phyloP scores from a whole-genome alignment of 2,797 vertebrate genomes.

The Aeoliscus strigatus region DNA sequence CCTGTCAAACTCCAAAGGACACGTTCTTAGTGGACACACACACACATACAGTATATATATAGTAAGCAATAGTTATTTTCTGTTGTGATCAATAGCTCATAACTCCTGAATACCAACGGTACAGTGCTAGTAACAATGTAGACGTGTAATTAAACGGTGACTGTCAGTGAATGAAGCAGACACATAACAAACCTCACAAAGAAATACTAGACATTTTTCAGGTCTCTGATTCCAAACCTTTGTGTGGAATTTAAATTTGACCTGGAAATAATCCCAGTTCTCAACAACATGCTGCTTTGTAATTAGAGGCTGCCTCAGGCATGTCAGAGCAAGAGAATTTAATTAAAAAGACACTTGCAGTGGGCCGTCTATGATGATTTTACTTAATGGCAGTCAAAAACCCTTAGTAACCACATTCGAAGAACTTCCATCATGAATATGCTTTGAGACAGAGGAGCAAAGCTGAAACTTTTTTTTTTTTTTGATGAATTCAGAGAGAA shows the following conservation, averaged over 20 bases:
- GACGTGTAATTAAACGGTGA: no score
- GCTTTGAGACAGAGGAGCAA: no score
- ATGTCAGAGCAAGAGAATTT: constrained; percentile 53
- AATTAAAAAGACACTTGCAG: constrained; percentile 60
- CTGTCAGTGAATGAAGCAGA: no score
- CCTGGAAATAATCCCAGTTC: constrained; percentile 57
- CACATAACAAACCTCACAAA: not conserved
- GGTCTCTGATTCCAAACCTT: constrained; percentile 52
- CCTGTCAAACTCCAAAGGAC: no score
- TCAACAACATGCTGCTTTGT: constrained; percentile 61
- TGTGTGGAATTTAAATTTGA: constrained; percentile 56
- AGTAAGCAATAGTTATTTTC: no score
- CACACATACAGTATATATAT: no score
- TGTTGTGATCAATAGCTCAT: no score
- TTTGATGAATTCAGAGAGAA: no score
- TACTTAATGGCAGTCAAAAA: constrained; percentile 49
- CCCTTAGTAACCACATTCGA: constrained; percentile 40
- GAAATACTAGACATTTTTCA: constrained; percentile 14
- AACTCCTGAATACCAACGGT: no score
- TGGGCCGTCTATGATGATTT: constrained; percentile 48
- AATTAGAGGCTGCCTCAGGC: constrained; percentile 55
- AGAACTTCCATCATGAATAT: constrained; percentile 30
- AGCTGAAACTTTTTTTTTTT: no score
- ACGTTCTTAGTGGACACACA: no score
- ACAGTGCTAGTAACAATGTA: no score